Evolutionary conservation across 2,113 vertebrate genomes (phyloP).

Genomic region (Origma solitaria): DNA sequence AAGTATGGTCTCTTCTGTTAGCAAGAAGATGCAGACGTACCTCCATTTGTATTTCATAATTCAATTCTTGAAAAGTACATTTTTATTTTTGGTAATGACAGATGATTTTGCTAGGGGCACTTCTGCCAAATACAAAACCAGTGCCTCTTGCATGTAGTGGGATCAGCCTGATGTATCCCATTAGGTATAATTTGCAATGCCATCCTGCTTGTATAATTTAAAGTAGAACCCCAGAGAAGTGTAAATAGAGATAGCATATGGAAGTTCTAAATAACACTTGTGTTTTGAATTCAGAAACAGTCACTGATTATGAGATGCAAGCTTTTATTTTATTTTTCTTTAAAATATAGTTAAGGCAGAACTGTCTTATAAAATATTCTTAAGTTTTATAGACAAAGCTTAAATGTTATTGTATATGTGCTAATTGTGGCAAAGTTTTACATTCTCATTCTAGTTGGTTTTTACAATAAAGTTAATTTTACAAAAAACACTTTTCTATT

Average conservation of each 20-base stretch:
- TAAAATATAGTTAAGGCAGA: not conserved
- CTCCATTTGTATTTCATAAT: conserved; percentile 63
- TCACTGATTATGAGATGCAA: conserved; percentile 41
- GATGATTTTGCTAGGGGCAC: conserved; percentile 9
- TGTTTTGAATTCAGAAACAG: conserved; percentile 40
- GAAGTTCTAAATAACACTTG: conserved; percentile 20
- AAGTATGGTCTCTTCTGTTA: conserved; percentile 20
- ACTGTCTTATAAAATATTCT: not conserved
- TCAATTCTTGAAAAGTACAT: not conserved
- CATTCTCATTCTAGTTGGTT: conserved; percentile 67
- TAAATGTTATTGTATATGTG: conserved; percentile 60
- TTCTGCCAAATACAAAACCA: conserved; percentile 39
- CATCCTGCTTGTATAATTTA: conserved; percentile 49
- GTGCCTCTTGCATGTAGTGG: conserved; percentile 27
- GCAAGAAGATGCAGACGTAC: conserved; percentile 56
- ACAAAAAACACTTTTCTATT: conserved; percentile 82
- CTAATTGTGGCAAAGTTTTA: conserved; percentile 56
- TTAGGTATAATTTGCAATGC: conserved; percentile 18
- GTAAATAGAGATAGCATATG: conserved; percentile 22
- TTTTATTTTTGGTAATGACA: not conserved
- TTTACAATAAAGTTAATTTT: conserved; percentile 71
- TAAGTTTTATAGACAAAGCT: conserved; percentile 54
- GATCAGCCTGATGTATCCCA: conserved; percentile 6
- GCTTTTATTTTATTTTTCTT: conserved; percentile 10
- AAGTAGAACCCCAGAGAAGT: not conserved